Percentiles rank a stretch among this genome's conserved stretches.
phyloP scores from a whole-genome alignment of 2,888 invertebrate genomes.

The Lysandra coridon region DNA sequence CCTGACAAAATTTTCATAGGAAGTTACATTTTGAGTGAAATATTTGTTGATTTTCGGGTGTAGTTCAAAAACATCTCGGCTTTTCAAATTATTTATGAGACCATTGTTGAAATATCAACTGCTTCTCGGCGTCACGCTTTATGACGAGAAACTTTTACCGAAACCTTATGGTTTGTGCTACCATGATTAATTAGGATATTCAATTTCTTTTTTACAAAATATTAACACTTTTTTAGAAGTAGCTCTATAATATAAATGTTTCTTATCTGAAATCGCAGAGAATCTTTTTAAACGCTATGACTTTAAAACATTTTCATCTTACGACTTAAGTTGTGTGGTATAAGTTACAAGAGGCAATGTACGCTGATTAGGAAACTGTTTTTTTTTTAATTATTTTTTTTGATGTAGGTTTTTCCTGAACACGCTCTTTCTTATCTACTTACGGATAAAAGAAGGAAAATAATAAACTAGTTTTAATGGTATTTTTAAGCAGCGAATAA shows the following conservation, averaged over 20 bases:
- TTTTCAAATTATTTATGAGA: not conserved
- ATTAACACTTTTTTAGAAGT: not conserved
- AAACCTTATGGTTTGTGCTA: not conserved
- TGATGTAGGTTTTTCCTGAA: not conserved
- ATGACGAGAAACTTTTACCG: not conserved
- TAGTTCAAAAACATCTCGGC: not conserved
- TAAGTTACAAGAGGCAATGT: not conserved
- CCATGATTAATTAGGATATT: too few relatives aligned
- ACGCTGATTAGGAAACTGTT: not conserved
- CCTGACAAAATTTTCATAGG: not conserved
- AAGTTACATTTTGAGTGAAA: constrained; percentile 10
- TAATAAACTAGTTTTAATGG: too few relatives aligned
- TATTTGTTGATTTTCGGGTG: not conserved
- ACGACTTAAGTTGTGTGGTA: constrained; percentile 9
- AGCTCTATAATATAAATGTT: not conserved
- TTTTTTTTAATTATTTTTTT: not conserved
- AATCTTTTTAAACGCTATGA: constrained; percentile 23
- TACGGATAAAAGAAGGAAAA: too few relatives aligned
- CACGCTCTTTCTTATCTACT: too few relatives aligned
- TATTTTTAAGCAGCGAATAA: too few relatives aligned
- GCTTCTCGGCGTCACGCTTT: not conserved
- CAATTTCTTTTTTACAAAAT: not conserved
- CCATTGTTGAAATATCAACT: not conserved
- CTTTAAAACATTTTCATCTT: constrained; percentile 25
- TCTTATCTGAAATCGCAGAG: not conserved